Percentiles rank a stretch among this genome's conserved stretches.
phyloP scores from a whole-genome alignment of 2,888 invertebrate species.

The Cantharis flavilabris region DNA sequence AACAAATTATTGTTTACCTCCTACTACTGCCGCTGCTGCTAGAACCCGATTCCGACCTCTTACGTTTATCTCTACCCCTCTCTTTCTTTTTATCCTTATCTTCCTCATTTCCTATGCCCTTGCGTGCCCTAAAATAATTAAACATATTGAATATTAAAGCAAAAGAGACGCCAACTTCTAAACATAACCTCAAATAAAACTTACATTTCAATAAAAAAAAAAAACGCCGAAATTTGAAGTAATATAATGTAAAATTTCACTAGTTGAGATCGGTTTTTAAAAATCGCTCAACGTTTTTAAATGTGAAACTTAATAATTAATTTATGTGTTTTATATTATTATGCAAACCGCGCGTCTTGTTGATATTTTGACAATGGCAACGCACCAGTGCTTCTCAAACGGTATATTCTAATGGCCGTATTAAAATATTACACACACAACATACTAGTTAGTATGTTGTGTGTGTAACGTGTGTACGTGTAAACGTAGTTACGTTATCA shows the following conservation, averaged over 20 bases:
- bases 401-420: too few species aligned
- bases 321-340: too few species aligned
- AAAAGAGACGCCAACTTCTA: not conserved
- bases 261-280: not conserved
- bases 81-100: conserved; percentile 73
- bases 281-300: not conserved
- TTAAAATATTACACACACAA: too few species aligned
- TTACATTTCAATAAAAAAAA: not conserved
- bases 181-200: not conserved
- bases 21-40: conserved; percentile 82
- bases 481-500: too few species aligned
- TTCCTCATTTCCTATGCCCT: conserved; percentile 72
- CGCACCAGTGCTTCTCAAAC: not conserved
- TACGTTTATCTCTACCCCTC: conserved; percentile 65
- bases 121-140: conserved; percentile 68
- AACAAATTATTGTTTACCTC: conserved; percentile 49
- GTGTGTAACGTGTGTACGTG: too few species aligned
- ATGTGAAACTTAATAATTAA: not conserved
- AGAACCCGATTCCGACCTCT: conserved; percentile 73
- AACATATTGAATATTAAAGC: not conserved
- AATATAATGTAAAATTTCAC: not conserved
- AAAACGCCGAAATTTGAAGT: not conserved
- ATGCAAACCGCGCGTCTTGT: not conserved
- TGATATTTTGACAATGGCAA: not conserved
- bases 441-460: too few species aligned